Base-by-base conservation (phyloP, 2,888 invertebrate genomes). In the Scaptomyza caliginosa region DNA sequence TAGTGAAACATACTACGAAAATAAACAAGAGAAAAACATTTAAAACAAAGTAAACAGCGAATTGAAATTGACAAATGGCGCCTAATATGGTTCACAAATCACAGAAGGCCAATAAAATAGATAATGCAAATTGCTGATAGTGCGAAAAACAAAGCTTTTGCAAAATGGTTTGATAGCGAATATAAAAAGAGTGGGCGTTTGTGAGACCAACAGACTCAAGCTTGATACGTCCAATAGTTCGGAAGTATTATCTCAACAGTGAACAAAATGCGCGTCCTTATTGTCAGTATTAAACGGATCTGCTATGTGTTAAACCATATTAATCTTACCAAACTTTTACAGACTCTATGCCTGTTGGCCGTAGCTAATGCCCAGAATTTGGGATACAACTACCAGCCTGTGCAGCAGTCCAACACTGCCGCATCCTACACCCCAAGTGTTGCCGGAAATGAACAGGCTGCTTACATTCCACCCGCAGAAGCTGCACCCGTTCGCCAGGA, bases 311-410 rank as follows among this genome's bases (percentile, higher is more conserved):
- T 1, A 11, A 13, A 24, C 4, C 10, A 13, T 17, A 32, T 10
- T 1, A 23, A 51, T n/a, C 5, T 36, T 30, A 39, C 8, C 0
- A 17, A 10, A 19, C 10, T 38, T 13, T 11, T 6, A 4, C 23
- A 79, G 79, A 60, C 80, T 8, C 38, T 87, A 2, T 89, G 78
- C 54, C 50, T 89, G 5, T 49, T 89, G 30, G 77, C 88, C 38
- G 66, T 67, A 21, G 77, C 65, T 39, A 69, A 63, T 38, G 89
- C 88, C 34, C 74, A 78, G 19, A 74, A 74, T 38, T 36, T 72
- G 34, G 88, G 88, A 23, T 88, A 88, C 60, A 86, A 86, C 67
- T 88, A 89, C 48, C 86, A 79, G 42, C 85, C 87, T 0, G 77
- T 78, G 5, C 78, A 67, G 1, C 77, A 78, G 13, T 52, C 78